Base-by-base conservation (phyloP, 2,113 vertebrate species). In the Spea bombifrons region DNA sequence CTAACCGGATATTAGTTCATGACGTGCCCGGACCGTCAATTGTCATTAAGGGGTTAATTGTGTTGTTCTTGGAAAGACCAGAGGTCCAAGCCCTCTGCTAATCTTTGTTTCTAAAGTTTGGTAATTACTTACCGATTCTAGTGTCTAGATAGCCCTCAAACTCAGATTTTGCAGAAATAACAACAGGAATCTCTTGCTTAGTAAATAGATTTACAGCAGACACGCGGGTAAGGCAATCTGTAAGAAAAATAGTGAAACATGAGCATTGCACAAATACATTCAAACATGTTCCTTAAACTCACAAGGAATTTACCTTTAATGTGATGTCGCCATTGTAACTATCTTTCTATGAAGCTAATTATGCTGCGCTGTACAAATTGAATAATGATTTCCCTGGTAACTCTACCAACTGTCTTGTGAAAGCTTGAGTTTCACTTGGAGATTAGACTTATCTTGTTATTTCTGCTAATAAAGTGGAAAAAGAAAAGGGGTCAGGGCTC, bases 151-250 rank as follows among this genome's bases (percentile, higher is more conserved):
- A 92, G 83, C 87, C 95, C 71, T 94, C 91, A 73, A 96, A 94
- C 47, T 84, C 86, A 67, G 43, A 81, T 76, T 89, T 88, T 78
- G 88, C 91, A 53, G 90, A 92, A 83, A 99, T 91, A 44, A 99
- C 81, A 13, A 99, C 74, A n/a, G 96, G 97, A 81, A 97, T 86
- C 83, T 98, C 95, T n/a, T 83, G 93, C 71, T 85, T 83, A 0
- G 95, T 98, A 83, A 99, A 91, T 83, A 94, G 76, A 85, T 94
- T 96, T 79, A 90, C 84, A 71, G 95, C 96, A 0, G 78, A 94
- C 85, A 98, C 93, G 3, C 94, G 90, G 2, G 94, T 95, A 2
- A 94, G 90, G 1, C 89, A 93, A 81, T 99, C 97, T 99, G 91
- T 43, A 89, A 30, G 12, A n/a, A 10, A 53, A 73, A 57, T 48